phyloP scores from a whole-genome alignment of 2,888 invertebrate genomes.

The Hydriomena furcata region DNA sequence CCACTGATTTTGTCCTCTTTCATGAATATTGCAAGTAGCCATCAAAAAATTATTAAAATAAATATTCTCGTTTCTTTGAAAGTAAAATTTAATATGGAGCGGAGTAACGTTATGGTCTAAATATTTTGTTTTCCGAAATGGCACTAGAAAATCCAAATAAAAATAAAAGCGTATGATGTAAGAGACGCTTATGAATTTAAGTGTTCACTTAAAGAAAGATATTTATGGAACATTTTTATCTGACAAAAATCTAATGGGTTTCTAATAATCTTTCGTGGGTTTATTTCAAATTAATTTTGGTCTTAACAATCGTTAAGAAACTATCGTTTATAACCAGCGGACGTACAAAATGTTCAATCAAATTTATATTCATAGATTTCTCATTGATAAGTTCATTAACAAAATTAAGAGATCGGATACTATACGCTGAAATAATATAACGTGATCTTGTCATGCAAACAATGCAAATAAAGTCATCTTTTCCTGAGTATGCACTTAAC shows the following conservation, averaged over 20 bases:
- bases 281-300: too few species aligned
- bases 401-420: too few species aligned
- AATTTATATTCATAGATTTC: too few species aligned
- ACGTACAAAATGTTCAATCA: too few species aligned
- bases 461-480: slow-evolving; percentile 21
- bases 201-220: background rate
- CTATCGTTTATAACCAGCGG: too few species aligned
- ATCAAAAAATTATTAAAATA: slow-evolving; percentile 50
- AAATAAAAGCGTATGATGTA: slow-evolving; percentile 11
- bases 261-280: too few species aligned
- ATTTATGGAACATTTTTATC: too few species aligned
- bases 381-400: too few species aligned
- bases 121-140: slow-evolving; percentile 38
- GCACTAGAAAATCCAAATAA: slow-evolving; percentile 17
- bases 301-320: too few species aligned
- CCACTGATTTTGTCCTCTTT: slow-evolving; percentile 44
- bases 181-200: slow-evolving; percentile 5
- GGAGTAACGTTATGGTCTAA: slow-evolving; percentile 40
- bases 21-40: slow-evolving; percentile 51
- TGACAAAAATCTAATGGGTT: too few species aligned
- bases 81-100: slow-evolving; percentile 46
- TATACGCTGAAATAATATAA: too few species aligned
- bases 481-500: slow-evolving; percentile 17
- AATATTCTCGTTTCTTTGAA: slow-evolving; percentile 45
- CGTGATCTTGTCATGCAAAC: slow-evolving; percentile 13